Percentiles rank a stretch among this genome's conserved stretches.
Conservation (phyloP, 2,888 invertebrate species). For the Ennomos fuscantarius region DNA sequence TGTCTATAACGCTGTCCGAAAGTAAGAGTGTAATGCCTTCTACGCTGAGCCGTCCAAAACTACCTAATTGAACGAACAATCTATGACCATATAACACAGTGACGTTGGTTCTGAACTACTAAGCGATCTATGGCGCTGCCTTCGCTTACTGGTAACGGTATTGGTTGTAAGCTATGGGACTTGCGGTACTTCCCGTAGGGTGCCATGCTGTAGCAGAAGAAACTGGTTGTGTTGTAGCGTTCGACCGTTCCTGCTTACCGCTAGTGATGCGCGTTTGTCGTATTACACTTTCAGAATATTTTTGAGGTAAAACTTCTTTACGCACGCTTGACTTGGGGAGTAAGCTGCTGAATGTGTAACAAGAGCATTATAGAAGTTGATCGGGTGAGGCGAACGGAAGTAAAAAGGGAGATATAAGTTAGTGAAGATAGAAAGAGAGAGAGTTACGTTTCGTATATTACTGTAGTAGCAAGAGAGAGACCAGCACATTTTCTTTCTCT, state of each 20-base stretch:
- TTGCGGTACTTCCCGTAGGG: constrained; percentile 29
- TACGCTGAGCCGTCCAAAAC: not conserved
- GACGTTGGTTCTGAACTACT: not conserved
- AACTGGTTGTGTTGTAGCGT: constrained; percentile 10
- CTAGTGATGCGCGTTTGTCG: constrained; percentile 3
- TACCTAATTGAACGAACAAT: not conserved
- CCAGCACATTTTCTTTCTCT: too few species aligned
- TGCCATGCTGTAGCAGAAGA: constrained; percentile 4
- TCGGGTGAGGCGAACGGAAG: too few species aligned
- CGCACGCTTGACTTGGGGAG: too few species aligned
- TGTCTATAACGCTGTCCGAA: not conserved
- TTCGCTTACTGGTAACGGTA: constrained; percentile 15
- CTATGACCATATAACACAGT: not conserved
- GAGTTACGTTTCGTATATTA: too few species aligned
- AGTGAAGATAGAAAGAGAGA: too few species aligned
- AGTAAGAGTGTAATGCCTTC: constrained; percentile 6
- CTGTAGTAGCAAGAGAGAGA: too few species aligned
- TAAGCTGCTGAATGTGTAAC: too few species aligned
- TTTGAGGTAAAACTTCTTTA: too few species aligned
- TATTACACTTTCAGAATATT: not conserved
- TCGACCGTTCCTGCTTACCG: constrained; percentile 11
- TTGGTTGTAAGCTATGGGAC: constrained; percentile 22
- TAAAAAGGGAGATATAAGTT: too few species aligned
- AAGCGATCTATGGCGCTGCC: constrained; percentile 2
- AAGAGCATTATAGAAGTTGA: too few species aligned